A percentile compares a stretch with the other conserved stretches of the same genome.
Evolutionary conservation across 2,113 vertebrate species (phyloP).

Genomic region (Nyctibius bracteatus): DNA sequence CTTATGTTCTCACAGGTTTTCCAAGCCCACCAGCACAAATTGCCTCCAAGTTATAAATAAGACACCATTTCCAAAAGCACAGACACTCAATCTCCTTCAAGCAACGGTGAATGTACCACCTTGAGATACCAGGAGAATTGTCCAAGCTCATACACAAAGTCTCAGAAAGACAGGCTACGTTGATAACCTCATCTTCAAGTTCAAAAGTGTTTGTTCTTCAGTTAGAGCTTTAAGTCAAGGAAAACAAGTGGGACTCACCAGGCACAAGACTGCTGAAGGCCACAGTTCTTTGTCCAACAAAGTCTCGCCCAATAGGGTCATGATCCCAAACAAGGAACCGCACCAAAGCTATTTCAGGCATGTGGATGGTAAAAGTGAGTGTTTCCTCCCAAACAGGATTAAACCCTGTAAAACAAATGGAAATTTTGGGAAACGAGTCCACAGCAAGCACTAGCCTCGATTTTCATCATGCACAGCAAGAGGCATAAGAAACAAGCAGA

Average conservation of each 20-base stretch:
- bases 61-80: background rate
- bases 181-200: background rate
- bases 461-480: background rate
- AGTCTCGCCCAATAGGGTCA: conserved; percentile 95
- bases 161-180: background rate
- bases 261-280: conserved; percentile 94
- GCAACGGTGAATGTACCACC: background rate
- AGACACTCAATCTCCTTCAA: background rate
- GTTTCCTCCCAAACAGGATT: conserved; percentile 99
- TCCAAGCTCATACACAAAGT: background rate
- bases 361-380: conserved; percentile 93
- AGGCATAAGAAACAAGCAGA: background rate
- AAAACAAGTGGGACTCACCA: conserved; percentile 71
- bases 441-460: accelerated
- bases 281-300: conserved; percentile 94
- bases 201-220: background rate
- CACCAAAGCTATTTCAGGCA: conserved; percentile 93
- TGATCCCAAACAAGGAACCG: conserved; percentile 98
- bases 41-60: background rate
- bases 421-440: background rate
- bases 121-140: background rate
- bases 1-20: background rate
- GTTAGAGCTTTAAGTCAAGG: background rate
- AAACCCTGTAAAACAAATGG: conserved; percentile 79
- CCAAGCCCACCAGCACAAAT: background rate